A percentile compares a stretch with the other conserved stretches of the same genome.
Evolutionary conservation across 2,797 vertebrate genomes (phyloP).

Genomic region (Astyanax mexicanus): DNA sequence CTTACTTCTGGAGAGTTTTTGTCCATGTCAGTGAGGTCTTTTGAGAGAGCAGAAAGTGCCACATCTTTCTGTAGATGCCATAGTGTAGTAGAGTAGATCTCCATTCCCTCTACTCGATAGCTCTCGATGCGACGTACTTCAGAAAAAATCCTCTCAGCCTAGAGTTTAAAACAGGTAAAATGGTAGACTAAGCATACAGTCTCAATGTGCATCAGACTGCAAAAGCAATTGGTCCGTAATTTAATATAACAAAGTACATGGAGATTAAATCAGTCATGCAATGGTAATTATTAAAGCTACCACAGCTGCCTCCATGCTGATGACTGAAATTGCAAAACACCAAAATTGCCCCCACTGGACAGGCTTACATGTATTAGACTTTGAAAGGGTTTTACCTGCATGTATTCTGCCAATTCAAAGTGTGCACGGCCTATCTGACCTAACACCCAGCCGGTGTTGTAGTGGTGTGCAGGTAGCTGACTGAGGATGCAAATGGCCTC

Average conservation of each 20-base stretch:
- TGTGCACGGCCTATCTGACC: slow-evolving; percentile 96
- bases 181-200: no score
- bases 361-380: no score
- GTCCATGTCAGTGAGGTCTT: slow-evolving; percentile 98
- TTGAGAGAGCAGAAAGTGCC: slow-evolving; percentile 93
- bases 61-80: slow-evolving; percentile 99
- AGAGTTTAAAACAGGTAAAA: slow-evolving; percentile 11
- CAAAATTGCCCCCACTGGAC: no score
- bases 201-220: no score
- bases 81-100: slow-evolving; percentile 96
- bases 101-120: slow-evolving; percentile 96
- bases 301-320: no score
- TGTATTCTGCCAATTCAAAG: slow-evolving; percentile 96
- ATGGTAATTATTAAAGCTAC: no score
- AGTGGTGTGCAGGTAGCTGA: slow-evolving; percentile 95
- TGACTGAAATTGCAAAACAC: no score
- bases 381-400: slow-evolving; percentile 83
- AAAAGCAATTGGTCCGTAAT: no score
- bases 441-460: slow-evolving; percentile 97
- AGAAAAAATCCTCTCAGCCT: slow-evolving; percentile 96
- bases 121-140: slow-evolving; percentile 95
- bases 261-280: no score
- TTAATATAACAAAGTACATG: no score
- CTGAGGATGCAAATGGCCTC: slow-evolving; percentile 93
- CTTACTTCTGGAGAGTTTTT: slow-evolving; percentile 95